A percentile compares a stretch with the other conserved stretches of the same genome.
Evolutionary conservation across 1,140 invertebrate species (phyloP).

Genomic region (Papilio dardanus): DNA sequence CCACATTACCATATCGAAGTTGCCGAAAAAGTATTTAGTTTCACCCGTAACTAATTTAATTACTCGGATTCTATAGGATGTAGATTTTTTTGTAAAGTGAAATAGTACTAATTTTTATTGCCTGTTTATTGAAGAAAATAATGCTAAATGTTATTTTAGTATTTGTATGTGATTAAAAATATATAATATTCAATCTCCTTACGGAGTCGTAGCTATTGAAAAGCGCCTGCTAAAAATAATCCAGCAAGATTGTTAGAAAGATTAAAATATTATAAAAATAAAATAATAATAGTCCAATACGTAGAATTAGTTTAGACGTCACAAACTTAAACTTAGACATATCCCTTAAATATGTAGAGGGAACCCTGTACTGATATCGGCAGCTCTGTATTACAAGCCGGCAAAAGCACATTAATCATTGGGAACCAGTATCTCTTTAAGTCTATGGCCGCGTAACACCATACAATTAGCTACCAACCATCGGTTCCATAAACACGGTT

Average conservation of each 20-base stretch:
- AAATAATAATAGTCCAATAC: no score
- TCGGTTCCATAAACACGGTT: constrained; percentile 36
- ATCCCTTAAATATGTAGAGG: background rate
- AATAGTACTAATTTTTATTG: no score
- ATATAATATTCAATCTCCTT: no score
- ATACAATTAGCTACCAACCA: constrained; percentile 40
- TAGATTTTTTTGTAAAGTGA: no score
- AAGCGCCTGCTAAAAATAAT: constrained; percentile 1
- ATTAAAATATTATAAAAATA: no score
- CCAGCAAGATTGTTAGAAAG: no score
- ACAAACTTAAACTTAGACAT: background rate
- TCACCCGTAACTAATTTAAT: background rate
- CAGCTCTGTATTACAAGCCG: constrained; percentile 22
- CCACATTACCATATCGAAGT: background rate
- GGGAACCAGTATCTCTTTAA: constrained; percentile 36
- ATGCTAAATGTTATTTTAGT: background rate
- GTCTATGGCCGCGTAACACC: constrained; percentile 33
- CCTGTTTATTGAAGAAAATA: no score
- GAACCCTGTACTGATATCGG: constrained; percentile 24
- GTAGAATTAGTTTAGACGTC: no score
- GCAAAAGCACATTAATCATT: constrained; percentile 33
- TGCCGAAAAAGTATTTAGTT: constrained; percentile 19
- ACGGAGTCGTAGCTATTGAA: background rate
- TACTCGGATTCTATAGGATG: background rate
- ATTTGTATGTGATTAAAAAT: background rate